phyloP scores from a whole-genome alignment of 2,888 invertebrate species.

The Trissolcus brochymenae region DNA sequence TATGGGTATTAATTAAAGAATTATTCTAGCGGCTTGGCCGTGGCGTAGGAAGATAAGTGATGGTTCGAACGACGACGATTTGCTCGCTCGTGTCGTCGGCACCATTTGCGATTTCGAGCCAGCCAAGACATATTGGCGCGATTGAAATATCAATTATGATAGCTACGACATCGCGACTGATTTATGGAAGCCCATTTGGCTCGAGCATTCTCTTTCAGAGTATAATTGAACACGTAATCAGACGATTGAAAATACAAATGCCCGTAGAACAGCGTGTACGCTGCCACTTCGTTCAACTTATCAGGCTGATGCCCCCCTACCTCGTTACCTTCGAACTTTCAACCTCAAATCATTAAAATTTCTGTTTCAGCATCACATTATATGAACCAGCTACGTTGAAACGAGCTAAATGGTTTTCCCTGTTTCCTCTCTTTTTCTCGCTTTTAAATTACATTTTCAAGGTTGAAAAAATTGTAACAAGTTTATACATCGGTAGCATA shows the following conservation, averaged over 20 bases:
- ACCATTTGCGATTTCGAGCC: conserved; percentile 48
- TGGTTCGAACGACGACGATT: conserved; percentile 61
- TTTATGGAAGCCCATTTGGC: conserved; percentile 28
- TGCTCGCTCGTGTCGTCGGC: conserved; percentile 53
- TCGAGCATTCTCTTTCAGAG: background rate
- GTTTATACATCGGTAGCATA: too few species aligned
- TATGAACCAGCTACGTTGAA: conserved; percentile 31
- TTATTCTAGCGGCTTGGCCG: conserved; percentile 68
- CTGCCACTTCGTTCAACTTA: too few species aligned
- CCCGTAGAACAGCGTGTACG: conserved; percentile 18
- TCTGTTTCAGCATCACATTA: conserved; percentile 57
- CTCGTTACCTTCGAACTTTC: conserved; percentile 46
- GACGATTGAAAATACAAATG: conserved; percentile 1
- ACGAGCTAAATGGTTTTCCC: conserved; percentile 25
- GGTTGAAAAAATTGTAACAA: too few species aligned
- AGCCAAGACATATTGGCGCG: conserved; percentile 39
- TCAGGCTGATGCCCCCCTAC: background rate
- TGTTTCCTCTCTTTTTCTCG: conserved; percentile 4
- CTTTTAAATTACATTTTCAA: too few species aligned
- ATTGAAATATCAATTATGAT: conserved; percentile 58
- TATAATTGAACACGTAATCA: background rate
- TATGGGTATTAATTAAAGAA: conserved; percentile 72
- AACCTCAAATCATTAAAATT: conserved; percentile 61
- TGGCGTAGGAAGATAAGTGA: conserved; percentile 72
- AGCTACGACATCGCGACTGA: conserved; percentile 34